Conservation (phyloP, 2,113 vertebrate genomes). For the Gila orcuttii region DNA sequence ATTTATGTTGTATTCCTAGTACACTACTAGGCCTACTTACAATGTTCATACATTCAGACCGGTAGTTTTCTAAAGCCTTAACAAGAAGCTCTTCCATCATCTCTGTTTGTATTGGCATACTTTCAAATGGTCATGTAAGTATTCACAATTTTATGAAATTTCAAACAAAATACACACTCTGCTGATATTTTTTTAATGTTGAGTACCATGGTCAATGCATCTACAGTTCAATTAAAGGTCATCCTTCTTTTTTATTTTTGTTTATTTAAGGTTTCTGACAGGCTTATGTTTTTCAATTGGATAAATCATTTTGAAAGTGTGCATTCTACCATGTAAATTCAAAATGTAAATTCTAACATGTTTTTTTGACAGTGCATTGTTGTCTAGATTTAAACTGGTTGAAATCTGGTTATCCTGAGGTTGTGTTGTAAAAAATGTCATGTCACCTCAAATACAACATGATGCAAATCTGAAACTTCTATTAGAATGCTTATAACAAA, state of each 20-base stretch:
- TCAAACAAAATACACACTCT: not conserved
- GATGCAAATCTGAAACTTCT: not conserved
- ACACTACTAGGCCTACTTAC: not conserved
- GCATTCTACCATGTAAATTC: too few relatives aligned
- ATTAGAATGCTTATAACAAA: not conserved
- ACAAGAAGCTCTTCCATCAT: not conserved
- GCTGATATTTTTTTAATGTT: not conserved
- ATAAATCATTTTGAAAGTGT: not conserved
- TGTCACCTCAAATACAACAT: not conserved
- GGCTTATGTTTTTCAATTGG: not conserved
- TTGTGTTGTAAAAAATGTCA: not conserved
- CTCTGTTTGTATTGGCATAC: not conserved
- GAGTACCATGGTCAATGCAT: not conserved
- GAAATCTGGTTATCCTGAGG: not conserved
- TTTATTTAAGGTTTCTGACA: not conserved
- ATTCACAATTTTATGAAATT: not conserved
- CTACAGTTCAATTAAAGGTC: not conserved
- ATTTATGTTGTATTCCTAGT: not conserved
- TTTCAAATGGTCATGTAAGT: not conserved
- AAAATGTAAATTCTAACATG: not conserved
- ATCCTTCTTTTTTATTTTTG: not conserved
- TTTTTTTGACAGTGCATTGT: not conserved
- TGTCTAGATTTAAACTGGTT: not conserved
- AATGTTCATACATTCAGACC: not conserved
- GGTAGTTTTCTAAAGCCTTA: not conserved